Evolutionary conservation across 2,888 invertebrate genomes (phyloP), one percentile per base, ranked within the genome.

Genomic region (Dryobotodes eremita): DNA sequence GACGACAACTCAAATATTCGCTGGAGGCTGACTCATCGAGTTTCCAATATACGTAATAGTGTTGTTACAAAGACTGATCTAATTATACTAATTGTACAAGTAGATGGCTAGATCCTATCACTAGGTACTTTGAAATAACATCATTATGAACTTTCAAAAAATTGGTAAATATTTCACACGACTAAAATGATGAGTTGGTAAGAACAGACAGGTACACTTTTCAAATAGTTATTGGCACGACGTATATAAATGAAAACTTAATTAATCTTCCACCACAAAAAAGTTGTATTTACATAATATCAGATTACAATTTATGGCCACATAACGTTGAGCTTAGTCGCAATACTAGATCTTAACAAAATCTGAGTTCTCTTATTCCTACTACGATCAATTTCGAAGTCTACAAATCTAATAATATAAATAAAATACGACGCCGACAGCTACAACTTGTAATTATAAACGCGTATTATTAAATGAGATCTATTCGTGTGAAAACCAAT

Each of bases 401-500:
- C 69, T 79, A 79, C 70, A 69, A 20, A 53, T 69, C 71, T 83
- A 75, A 65, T 50, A n/a, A 66, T 65, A 53, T 66, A 36, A 46
- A 81, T 64, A 76, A 50, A 68, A 77, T 77, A 84, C 74, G 55
- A 75, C 62, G n/a, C 75, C 10, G 68, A 70, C 64, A 76, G 64
- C 61, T 46, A 72, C 53, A 71, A 70, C 15, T 62, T 79, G 26
- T 77, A 68, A 72, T 55, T 72, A 57, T 75, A 69, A n/a, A 85
- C 82, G 75, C 70, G 46, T 81, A 80, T 79, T 59, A 36, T 77
- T 79, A 74, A 62, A 83, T 86, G 88, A 86, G 88, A 88, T 88
- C 88, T 88, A 85, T 83, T 81, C 80, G 26, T 82, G 81, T 79
- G 72, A 73, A 66, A 79, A 88, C 75, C 80, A 81, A 81, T 66